Evolutionary conservation across 2,888 invertebrate genomes (phyloP).

Genomic region (Cheilosia soror): DNA sequence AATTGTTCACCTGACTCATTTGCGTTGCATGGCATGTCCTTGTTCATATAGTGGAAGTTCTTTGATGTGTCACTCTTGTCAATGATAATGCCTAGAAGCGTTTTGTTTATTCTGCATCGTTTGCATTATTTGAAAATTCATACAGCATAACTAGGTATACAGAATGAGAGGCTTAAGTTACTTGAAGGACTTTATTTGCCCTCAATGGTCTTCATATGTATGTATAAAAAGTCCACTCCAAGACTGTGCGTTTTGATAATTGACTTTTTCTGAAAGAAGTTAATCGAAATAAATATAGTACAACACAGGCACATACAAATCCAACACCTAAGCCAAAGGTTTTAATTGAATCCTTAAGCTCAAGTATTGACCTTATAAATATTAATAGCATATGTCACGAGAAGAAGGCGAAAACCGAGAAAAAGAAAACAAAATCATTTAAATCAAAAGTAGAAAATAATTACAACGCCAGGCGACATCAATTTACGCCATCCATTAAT

Average conservation of each 20-base stretch:
- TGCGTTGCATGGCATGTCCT: background rate
- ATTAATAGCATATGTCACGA: constrained; percentile 31
- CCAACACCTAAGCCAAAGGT: no score
- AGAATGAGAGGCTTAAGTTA: background rate
- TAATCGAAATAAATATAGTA: no score
- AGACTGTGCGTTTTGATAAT: no score
- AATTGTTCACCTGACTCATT: constrained; percentile 17
- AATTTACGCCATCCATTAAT: constrained; percentile 33
- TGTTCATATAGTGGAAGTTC: background rate
- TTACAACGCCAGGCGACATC: constrained; percentile 20
- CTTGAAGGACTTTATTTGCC: no score
- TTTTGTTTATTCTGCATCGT: constrained; percentile 18
- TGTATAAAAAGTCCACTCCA: no score
- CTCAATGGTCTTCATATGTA: no score
- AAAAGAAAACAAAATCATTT: background rate
- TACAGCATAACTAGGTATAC: no score
- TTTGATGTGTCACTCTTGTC: constrained; percentile 11
- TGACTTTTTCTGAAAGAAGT: no score
- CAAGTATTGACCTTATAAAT: background rate
- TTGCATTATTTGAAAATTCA: background rate
- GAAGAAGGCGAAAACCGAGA: background rate
- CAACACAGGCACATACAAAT: no score
- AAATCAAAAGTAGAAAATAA: constrained; percentile 45
- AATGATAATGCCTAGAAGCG: background rate
- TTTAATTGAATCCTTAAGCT: no score